These are phyloP conservation scores for Drosophila cardini DNA, from an alignment of 1,140 invertebrate genomes.

Conservation along the genomic window DNA sequence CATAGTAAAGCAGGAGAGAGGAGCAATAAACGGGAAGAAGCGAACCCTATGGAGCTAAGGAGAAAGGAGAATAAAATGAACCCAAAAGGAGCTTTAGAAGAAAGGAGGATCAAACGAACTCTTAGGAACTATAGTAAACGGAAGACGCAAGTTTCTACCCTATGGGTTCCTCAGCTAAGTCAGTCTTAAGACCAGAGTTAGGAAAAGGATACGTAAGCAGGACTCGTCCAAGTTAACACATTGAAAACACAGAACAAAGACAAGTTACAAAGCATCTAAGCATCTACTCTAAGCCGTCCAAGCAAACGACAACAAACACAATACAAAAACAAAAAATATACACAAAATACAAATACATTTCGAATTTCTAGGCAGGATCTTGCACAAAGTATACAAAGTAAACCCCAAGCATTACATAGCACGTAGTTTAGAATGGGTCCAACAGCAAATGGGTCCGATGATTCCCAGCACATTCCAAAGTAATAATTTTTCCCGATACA, in stretches of 20 bases:
- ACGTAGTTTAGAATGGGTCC: constrained; percentile 52
- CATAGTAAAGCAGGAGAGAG: neutral
- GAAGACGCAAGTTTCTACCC: too few relatives aligned
- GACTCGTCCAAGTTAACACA: constrained; percentile 67
- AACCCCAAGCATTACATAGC: constrained; percentile 56
- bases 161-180: too few relatives aligned
- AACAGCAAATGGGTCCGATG: constrained; percentile 10
- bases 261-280: constrained; percentile 65
- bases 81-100: too few relatives aligned
- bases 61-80: too few relatives aligned
- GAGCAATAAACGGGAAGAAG: too few relatives aligned
- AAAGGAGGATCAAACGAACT: too few relatives aligned
- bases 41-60: neutral
- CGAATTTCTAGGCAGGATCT: constrained; percentile 76
- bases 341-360: constrained; percentile 51
- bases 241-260: constrained; percentile 27
- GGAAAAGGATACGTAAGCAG: neutral
- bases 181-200: too few relatives aligned
- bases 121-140: too few relatives aligned
- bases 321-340: constrained; percentile 14
- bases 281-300: constrained; percentile 78
- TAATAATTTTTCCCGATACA: constrained; percentile 5
- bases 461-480: constrained; percentile 70
- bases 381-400: constrained; percentile 38
- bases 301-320: constrained; percentile 51